phyloP scores from a whole-genome alignment of 1,140 invertebrate genomes.

The Aphelinus certus region DNA sequence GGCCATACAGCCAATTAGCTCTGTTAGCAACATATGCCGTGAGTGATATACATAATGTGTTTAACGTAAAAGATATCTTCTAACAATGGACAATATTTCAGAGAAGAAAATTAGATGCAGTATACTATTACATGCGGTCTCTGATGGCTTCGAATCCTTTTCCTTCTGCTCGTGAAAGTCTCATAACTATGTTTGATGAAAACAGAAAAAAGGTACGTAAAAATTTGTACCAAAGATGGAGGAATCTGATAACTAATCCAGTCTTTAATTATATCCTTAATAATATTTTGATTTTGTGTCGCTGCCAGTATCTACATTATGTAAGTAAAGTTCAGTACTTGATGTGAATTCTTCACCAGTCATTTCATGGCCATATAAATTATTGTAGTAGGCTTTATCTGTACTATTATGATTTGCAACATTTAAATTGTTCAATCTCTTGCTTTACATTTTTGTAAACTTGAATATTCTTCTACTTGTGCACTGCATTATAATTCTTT shows the following conservation, averaged over 20 bases:
- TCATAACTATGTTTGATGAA: conserved; percentile 91
- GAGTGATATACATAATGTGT: conserved; percentile 59
- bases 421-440: conserved; percentile 28
- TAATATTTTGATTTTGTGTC: conserved; percentile 64
- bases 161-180: conserved; percentile 86
- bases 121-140: conserved; percentile 96
- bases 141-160: conserved; percentile 94
- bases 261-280: conserved; percentile 40
- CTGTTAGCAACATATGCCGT: conserved; percentile 89
- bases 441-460: conserved; percentile 12
- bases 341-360: conserved; percentile 51
- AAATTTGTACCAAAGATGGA: background rate
- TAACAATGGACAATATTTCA: conserved; percentile 61
- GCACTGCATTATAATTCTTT: conserved; percentile 33
- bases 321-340: conserved; percentile 69
- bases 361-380: conserved; percentile 30
- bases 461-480: conserved; percentile 30
- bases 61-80: background rate
- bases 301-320: conserved; percentile 72
- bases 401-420: conserved; percentile 24
- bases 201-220: conserved; percentile 86
- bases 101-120: conserved; percentile 94
- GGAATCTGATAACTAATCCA: too few species aligned
- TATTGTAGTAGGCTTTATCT: conserved; percentile 33
- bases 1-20: conserved; percentile 95